Conservation (phyloP, 1,140 invertebrate species). For the Muscidifurax raptorellus region DNA sequence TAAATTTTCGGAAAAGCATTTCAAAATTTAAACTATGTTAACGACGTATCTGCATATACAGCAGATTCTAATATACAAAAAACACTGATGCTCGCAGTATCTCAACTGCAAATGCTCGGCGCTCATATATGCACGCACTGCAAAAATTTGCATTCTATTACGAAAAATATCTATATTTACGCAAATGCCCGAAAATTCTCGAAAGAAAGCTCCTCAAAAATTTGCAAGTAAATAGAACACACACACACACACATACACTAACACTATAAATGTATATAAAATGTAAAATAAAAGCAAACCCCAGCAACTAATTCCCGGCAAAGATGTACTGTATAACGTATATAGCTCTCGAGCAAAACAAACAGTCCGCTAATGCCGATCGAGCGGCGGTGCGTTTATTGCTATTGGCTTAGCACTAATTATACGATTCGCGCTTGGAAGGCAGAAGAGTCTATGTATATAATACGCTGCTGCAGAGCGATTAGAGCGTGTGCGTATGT, state of each 20-base stretch:
- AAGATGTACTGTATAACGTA: neutral
- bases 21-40: no score
- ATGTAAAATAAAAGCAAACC: neutral
- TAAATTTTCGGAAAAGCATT: no score
- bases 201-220: neutral
- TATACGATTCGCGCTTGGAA: neutral
- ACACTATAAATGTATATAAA: neutral
- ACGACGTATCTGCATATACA: no score
- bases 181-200: neutral
- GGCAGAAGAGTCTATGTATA: neutral
- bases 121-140: no score
- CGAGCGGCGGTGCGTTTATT: neutral
- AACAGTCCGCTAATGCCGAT: neutral
- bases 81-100: no score
- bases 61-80: no score
- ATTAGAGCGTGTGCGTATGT: neutral
- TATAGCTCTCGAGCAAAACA: neutral
- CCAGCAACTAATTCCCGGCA: neutral
- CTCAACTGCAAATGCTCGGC: no score
- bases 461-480: neutral
- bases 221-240: neutral
- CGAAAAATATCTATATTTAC: no score
- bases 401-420: neutral
- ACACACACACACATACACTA: neutral
- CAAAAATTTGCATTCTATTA: no score